Percentiles rank a stretch among this genome's conserved stretches.
These are phyloP conservation scores for Pantherophis alleghaniensis DNA, from an alignment of 2,797 vertebrate genomes.

Conservation along the genomic window DNA sequence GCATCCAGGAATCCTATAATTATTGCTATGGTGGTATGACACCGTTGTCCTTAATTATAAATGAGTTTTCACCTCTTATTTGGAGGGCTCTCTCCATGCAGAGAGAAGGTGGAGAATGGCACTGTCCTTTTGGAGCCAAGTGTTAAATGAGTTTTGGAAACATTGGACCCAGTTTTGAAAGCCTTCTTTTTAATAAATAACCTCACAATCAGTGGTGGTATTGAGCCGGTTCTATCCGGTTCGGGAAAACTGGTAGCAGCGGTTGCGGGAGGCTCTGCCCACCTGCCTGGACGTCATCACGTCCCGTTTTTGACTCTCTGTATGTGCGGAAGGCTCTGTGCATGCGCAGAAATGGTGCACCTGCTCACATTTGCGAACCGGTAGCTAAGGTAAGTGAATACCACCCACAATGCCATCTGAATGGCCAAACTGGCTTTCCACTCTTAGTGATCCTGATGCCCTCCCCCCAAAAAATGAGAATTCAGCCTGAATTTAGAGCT, in stretches of 20 bases:
- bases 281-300: no score
- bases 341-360: no score
- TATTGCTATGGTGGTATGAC: slow-evolving; percentile 53
- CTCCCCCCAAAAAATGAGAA: background rate
- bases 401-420: no score
- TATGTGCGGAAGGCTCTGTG: no score
- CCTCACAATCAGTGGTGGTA: slow-evolving; percentile 37
- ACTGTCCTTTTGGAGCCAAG: slow-evolving; percentile 60
- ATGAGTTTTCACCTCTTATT: slow-evolving; percentile 70
- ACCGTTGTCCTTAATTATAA: slow-evolving; percentile 72
- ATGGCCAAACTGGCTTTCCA: slow-evolving; percentile 34
- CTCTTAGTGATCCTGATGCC: slow-evolving; percentile 1
- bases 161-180: slow-evolving; percentile 43
- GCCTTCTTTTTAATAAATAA: slow-evolving; percentile 44
- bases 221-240: no score
- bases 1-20: slow-evolving; percentile 41
- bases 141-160: slow-evolving; percentile 42
- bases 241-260: no score
- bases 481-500: slow-evolving; percentile 5
- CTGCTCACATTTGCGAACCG: no score
- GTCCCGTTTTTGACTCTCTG: no score
- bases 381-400: no score
- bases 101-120: slow-evolving; percentile 34
- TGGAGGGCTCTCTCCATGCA: slow-evolving; percentile 47
- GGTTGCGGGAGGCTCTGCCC: no score